phyloP scores from a whole-genome alignment of 2,797 vertebrate genomes.

The Helostoma temminkii region DNA sequence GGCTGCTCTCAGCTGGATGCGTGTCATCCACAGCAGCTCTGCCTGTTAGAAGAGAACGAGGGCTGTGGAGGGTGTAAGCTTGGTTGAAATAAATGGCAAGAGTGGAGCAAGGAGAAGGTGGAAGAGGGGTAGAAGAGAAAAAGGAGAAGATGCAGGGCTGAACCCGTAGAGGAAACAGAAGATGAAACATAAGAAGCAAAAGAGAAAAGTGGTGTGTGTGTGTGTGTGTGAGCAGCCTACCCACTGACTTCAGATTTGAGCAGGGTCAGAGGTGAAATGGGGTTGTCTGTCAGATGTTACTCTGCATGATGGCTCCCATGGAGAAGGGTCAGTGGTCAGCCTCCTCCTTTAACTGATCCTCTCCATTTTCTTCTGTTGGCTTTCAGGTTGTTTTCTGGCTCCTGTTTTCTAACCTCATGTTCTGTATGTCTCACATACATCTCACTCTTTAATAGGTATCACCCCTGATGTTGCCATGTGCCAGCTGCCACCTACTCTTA shows the following conservation, averaged over 20 bases:
- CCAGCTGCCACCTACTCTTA: slow-evolving; percentile 55
- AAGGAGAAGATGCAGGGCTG: slow-evolving; percentile 14
- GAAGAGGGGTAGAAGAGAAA: neutral
- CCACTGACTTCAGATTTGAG: slow-evolving; percentile 40
- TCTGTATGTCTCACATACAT: slow-evolving; percentile 9
- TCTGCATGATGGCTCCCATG: slow-evolving; percentile 53
- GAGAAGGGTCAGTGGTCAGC: slow-evolving; percentile 41
- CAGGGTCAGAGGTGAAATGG: slow-evolving; percentile 66
- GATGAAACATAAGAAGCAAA: slow-evolving; percentile 40
- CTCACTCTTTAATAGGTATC: slow-evolving; percentile 63
- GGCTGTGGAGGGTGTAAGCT: slow-evolving; percentile 49
- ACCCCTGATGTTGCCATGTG: slow-evolving; percentile 72
- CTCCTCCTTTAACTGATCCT: slow-evolving; percentile 31
- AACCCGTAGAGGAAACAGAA: slow-evolving; percentile 30
- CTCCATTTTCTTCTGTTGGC: slow-evolving; percentile 25
- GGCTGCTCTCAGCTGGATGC: slow-evolving; percentile 80
- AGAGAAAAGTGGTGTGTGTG: slow-evolving; percentile 25
- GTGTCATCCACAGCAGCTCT: slow-evolving; percentile 77
- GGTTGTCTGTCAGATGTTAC: slow-evolving; percentile 67
- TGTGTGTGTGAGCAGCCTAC: slow-evolving; percentile 15
- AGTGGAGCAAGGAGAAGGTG: slow-evolving; percentile 30
- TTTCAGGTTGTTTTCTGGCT: slow-evolving; percentile 35
- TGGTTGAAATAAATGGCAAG: slow-evolving; percentile 66
- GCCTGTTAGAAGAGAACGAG: slow-evolving; percentile 71
- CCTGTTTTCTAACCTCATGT: slow-evolving; percentile 36